Conservation (phyloP, 2,888 invertebrate genomes). For the Trissonchulus latispiculum region DNA sequence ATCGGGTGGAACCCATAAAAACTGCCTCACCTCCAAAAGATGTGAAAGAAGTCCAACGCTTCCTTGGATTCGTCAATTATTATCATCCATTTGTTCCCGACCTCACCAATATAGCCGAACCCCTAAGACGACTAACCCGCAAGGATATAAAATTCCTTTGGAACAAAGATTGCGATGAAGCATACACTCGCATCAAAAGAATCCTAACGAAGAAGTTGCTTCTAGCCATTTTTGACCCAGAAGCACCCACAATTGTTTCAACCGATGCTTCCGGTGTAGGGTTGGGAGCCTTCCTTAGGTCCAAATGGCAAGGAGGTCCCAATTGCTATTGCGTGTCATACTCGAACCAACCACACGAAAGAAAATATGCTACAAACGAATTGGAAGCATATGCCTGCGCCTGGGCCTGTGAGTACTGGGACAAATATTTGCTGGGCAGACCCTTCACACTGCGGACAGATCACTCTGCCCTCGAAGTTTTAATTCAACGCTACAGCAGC, state of each 20-base stretch:
- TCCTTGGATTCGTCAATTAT: background rate
- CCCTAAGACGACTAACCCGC: background rate
- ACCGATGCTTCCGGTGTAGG: background rate
- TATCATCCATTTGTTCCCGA: background rate
- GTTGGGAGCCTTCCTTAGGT: background rate
- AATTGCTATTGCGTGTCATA: background rate
- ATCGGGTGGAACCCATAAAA: background rate
- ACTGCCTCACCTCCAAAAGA: background rate
- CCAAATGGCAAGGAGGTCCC: background rate
- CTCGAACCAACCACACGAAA: background rate
- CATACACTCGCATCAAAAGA: background rate
- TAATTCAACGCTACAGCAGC: background rate
- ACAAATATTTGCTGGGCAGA: constrained; percentile 1
- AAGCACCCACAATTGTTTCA: background rate
- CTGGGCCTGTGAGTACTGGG: background rate
- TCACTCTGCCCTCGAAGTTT: background rate
- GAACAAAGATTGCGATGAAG: background rate
- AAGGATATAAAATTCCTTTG: background rate
- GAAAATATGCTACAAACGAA: background rate
- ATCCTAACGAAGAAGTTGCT: background rate
- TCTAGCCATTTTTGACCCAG: background rate
- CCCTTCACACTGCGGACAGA: background rate
- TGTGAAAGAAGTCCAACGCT: background rate
- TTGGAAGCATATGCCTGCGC: background rate
- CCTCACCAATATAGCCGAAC: background rate